A percentile compares a stretch with the other conserved stretches of the same genome.
Evolutionary conservation across 2,113 vertebrate genomes (phyloP).

Genomic region (Trinectes maculatus): DNA sequence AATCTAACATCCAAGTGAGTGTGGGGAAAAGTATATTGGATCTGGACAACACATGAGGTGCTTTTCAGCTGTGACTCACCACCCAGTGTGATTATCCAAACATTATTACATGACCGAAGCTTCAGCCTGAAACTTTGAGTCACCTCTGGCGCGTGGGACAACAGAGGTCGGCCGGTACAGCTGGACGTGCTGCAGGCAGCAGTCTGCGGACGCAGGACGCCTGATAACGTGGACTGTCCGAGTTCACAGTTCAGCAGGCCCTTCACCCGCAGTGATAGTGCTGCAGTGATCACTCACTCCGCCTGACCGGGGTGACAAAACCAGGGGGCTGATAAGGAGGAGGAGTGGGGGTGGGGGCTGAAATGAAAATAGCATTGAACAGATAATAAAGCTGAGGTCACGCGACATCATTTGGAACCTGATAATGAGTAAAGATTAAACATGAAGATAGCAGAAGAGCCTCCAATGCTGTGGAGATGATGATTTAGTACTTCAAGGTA

Average conservation of each 20-base stretch:
- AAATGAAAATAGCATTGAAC: constrained; percentile 14
- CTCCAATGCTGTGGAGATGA: too few species aligned
- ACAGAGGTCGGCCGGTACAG: background rate
- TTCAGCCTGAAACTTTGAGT: constrained; percentile 2
- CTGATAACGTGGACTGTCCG: constrained; percentile 45
- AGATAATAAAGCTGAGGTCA: background rate
- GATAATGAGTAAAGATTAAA: too few species aligned
- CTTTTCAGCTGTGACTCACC: background rate
- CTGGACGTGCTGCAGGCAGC: constrained; percentile 44
- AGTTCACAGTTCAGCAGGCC: constrained; percentile 64
- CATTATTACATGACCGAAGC: constrained; percentile 13
- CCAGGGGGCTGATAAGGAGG: constrained; percentile 28
- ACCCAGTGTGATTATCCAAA: constrained; percentile 27
- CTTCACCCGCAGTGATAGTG: constrained; percentile 50
- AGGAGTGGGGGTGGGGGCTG: background rate
- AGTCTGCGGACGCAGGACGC: constrained; percentile 12
- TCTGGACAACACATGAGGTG: background rate
- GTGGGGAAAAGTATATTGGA: background rate
- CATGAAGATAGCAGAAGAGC: too few species aligned
- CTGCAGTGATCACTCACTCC: constrained; percentile 34
- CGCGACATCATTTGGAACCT: background rate
- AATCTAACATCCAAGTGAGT: constrained; percentile 4
- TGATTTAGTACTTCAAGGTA: background rate
- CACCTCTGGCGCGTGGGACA: constrained; percentile 3
- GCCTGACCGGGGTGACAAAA: constrained; percentile 36